These are phyloP conservation scores for Periophthalmodon schlosseri DNA, from an alignment of 2,113 vertebrate genomes.

Conservation along the genomic window DNA sequence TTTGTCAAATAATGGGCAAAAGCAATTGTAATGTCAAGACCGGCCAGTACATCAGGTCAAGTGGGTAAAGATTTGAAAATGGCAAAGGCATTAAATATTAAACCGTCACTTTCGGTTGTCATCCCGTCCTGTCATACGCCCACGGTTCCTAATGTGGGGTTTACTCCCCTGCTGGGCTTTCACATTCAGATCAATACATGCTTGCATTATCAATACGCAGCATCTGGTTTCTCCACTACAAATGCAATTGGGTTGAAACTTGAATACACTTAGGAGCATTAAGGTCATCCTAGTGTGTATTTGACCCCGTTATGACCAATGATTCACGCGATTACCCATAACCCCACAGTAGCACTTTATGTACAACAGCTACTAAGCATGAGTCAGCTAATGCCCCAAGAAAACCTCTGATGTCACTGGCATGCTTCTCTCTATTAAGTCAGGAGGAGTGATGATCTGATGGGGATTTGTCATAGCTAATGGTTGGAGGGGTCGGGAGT, in stretches of 20 bases:
- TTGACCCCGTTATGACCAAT: neutral
- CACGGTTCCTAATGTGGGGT: slow-evolving; percentile 37
- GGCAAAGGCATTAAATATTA: slow-evolving; percentile 58
- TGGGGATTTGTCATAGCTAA: slow-evolving; percentile 38
- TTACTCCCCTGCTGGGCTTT: slow-evolving; percentile 39
- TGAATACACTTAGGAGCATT: slow-evolving; percentile 47
- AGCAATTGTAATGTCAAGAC: neutral
- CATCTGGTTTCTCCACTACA: slow-evolving; percentile 59
- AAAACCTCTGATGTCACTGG: slow-evolving; percentile 42
- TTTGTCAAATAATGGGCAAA: neutral
- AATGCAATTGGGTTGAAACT: slow-evolving; percentile 57
- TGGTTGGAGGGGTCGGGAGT: slow-evolving; percentile 41
- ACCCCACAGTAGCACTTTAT: slow-evolving; percentile 16
- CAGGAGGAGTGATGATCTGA: slow-evolving; percentile 26
- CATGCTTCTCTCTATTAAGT: slow-evolving; percentile 21
- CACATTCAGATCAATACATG: slow-evolving; percentile 63
- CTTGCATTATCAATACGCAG: slow-evolving; percentile 66
- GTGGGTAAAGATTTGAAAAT: neutral
- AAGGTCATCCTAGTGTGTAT: slow-evolving; percentile 17
- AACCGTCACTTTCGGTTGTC: slow-evolving; percentile 50
- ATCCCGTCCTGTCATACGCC: slow-evolving; percentile 37
- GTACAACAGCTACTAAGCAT: slow-evolving; percentile 20
- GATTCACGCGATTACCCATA: slow-evolving; percentile 19
- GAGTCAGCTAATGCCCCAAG: slow-evolving; percentile 38
- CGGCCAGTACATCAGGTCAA: neutral